Evolutionary conservation across 2,888 invertebrate species (phyloP).

Genomic region (Himalopsyche kuldschensis): DNA sequence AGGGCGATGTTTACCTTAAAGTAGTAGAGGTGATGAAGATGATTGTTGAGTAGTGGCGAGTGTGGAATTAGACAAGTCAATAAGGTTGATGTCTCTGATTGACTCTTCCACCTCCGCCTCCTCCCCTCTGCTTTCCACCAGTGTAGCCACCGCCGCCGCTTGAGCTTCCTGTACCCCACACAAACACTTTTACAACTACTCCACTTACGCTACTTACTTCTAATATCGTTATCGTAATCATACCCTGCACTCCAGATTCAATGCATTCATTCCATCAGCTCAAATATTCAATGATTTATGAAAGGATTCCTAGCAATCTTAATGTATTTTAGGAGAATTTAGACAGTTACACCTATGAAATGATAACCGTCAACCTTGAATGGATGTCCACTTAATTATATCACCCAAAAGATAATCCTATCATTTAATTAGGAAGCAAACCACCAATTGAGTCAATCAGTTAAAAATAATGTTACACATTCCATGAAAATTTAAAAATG

Average conservation of each 20-base stretch:
- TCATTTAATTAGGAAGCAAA: no score
- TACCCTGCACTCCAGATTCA: not conserved
- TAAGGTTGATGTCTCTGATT: slow-evolving; percentile 90
- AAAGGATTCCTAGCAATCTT: not conserved
- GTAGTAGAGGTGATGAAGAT: slow-evolving; percentile 32
- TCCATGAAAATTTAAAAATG: no score
- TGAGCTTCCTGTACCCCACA: slow-evolving; percentile 46
- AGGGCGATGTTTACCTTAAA: slow-evolving; percentile 32
- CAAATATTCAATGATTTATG: not conserved
- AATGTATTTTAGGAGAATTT: no score
- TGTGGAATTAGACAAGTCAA: slow-evolving; percentile 50
- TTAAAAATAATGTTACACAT: no score
- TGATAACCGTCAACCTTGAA: no score
- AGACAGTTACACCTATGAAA: no score
- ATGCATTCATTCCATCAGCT: not conserved
- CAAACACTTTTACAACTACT: slow-evolving; percentile 22
- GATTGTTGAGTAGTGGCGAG: slow-evolving; percentile 22
- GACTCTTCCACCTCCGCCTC: slow-evolving; percentile 71
- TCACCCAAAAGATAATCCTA: no score
- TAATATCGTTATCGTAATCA: not conserved
- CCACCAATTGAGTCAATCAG: no score
- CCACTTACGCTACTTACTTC: not conserved
- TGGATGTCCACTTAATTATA: no score
- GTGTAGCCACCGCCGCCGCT: slow-evolving; percentile 67
- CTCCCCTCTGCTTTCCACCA: slow-evolving; percentile 82